phyloP scores from a whole-genome alignment of 2,888 invertebrate genomes.

The Meteorus colon region DNA sequence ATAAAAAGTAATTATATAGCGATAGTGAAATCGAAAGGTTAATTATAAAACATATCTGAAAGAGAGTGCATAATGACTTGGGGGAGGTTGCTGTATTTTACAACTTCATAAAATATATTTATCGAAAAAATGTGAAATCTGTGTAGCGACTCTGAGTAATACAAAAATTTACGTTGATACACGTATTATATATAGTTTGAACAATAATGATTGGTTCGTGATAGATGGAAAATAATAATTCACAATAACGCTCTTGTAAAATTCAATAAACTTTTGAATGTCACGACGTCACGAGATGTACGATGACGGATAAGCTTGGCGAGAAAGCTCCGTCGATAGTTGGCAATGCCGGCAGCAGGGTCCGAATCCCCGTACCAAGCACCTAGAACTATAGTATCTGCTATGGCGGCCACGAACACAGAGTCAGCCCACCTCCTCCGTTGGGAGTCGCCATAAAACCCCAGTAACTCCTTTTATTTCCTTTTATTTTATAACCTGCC shows the following conservation, averaged over 20 bases:
- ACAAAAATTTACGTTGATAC: too few relatives aligned
- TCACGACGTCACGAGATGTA: constrained; percentile 15
- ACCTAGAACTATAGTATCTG: neutral
- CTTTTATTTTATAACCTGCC: constrained; percentile 50
- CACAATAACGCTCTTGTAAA: neutral
- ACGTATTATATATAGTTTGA: neutral
- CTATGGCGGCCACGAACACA: constrained; percentile 35
- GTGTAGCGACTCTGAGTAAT: too few relatives aligned
- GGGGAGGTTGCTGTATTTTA: neutral
- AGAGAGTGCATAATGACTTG: neutral
- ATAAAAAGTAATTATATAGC: neutral
- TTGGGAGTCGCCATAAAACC: constrained; percentile 58
- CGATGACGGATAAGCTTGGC: constrained; percentile 29
- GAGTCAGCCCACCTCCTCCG: constrained; percentile 24
- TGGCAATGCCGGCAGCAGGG: constrained; percentile 29
- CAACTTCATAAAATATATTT: neutral
- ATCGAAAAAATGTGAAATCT: neutral
- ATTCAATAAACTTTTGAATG: constrained; percentile 4
- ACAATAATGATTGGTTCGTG: neutral
- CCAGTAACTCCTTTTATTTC: constrained; percentile 61
- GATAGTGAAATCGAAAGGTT: neutral
- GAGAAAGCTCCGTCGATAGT: constrained; percentile 39
- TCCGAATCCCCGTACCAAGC: constrained; percentile 26
- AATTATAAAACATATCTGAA: neutral
- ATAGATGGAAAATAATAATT: constrained; percentile 10